Evolutionary conservation across 2,888 invertebrate genomes (phyloP), one percentile per base, ranked within the genome.

Genomic region (Apoda limacodes): DNA sequence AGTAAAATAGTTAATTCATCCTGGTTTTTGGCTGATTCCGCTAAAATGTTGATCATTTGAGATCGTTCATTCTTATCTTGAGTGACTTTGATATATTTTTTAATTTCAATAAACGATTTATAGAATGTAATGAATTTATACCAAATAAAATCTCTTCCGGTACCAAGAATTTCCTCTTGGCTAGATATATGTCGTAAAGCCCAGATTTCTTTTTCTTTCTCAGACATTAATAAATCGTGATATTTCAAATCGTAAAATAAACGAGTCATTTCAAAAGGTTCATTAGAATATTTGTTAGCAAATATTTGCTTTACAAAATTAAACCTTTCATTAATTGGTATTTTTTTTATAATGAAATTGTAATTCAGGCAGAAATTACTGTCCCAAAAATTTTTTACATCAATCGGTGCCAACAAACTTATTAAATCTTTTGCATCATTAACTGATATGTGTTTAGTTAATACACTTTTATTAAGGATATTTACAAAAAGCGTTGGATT

Each of bases 51-150:
- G 2, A 63, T 10, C 30, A 69, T 50, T 3, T 55, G 41, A n/a
- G 37, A 34, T 23, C 68, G 51, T 28, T 39, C 53, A 3, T 26
- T 22, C 3, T 38, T 28, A 28, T 59, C 52, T 13, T 42, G 37
- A 20, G 60, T 53, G 4, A 46, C 39, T 17, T 39, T 37, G 12
- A 67, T 45, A 7, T 42, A 40, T 27, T 53, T 55, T 32, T 60
- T 60, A 3, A 70, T 51, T 32, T 48, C 51, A 13, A 22, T 30
- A 24, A 67, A 59, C 19, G 68, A 54, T 23, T 45, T 51, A 11
- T 54, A 46, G 31, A 57, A 71, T 9, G 33, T 52, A 0, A 69
- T 44, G 46, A 57, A 69, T 36, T 53, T 42, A 30, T 61, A 70
- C 64, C 62, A 70, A 4, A 40, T 22, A 34, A 50, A 68, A 38